Percentiles rank a stretch among this genome's conserved stretches.
phyloP scores from a whole-genome alignment of 2,888 invertebrate genomes.

The Eilema caniola region DNA sequence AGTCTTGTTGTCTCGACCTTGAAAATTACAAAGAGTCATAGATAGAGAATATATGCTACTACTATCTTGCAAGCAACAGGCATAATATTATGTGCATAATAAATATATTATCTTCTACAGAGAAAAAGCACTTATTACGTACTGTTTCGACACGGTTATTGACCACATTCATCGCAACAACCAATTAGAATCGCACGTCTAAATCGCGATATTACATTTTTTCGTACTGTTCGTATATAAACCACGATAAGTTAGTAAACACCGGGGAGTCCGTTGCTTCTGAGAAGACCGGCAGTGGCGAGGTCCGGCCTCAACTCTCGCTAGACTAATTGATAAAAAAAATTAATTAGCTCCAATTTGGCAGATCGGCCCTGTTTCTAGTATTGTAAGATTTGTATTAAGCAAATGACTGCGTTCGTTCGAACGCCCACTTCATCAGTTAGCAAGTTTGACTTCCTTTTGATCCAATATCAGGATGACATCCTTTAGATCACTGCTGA shows the following conservation, averaged over 20 bases:
- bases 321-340: conserved; percentile 65
- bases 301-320: conserved; percentile 83
- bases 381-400: conserved; percentile 59
- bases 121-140: neutral
- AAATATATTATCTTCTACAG: no score
- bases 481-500: neutral
- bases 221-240: conserved; percentile 51
- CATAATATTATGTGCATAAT: neutral
- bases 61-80: neutral
- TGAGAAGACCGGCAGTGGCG: conserved; percentile 81
- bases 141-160: conserved; percentile 6
- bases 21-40: neutral
- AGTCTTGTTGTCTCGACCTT: no score
- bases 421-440: conserved; percentile 78
- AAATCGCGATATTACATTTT: conserved; percentile 68
- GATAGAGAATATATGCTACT: no score
- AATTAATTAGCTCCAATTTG: conserved; percentile 66
- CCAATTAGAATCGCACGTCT: conserved; percentile 62
- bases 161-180: conserved; percentile 10
- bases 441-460: conserved; percentile 85
- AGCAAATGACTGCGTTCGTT: conserved; percentile 57
- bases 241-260: fast-evolving
- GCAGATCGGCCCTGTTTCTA: conserved; percentile 77
- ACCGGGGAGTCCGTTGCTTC: conserved; percentile 82
- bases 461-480: conserved; percentile 26